These are phyloP conservation scores for Nomada ruficornis DNA, from an alignment of 2,888 invertebrate genomes.

Conservation along the genomic window DNA sequence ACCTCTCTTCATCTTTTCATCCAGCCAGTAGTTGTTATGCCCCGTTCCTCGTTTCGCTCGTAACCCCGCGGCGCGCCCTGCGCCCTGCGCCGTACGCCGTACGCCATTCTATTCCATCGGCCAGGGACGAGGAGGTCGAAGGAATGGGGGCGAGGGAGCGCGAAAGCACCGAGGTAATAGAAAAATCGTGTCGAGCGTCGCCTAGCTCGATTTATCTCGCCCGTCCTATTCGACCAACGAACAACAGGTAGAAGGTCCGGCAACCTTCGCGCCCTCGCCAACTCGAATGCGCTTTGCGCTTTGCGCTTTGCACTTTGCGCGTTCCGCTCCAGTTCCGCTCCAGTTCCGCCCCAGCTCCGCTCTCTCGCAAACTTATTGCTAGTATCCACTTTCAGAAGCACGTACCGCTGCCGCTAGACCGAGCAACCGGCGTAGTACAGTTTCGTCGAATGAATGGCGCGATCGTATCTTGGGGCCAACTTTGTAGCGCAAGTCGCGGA, in stretches of 20 bases:
- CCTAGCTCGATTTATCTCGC: constrained; percentile 77
- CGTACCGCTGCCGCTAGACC: constrained; percentile 68
- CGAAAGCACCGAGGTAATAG: constrained; percentile 74
- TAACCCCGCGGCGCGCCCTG: neutral
- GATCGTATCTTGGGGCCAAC: constrained; percentile 74
- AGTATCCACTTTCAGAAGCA: constrained; percentile 76
- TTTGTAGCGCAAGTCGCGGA: constrained; percentile 58
- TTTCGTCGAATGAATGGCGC: constrained; percentile 74
- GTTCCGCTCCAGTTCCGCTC: too few relatives aligned
- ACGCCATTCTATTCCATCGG: constrained; percentile 51
- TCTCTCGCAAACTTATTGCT: constrained; percentile 31
- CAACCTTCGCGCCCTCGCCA: neutral
- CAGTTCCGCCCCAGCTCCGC: neutral
- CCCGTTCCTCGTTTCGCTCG: constrained; percentile 28
- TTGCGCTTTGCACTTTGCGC: too few relatives aligned
- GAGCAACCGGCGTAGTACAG: constrained; percentile 49
- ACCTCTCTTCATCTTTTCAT: constrained; percentile 8
- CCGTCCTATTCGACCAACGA: too few relatives aligned
- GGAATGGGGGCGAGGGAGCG: neutral
- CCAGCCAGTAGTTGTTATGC: neutral
- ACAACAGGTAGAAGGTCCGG: neutral
- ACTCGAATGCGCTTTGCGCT: constrained; percentile 10
- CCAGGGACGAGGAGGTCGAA: constrained; percentile 31
- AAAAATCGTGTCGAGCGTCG: constrained; percentile 82
- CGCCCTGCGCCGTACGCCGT: neutral